These are phyloP conservation scores for Ganaspis brasiliensis DNA, from an alignment of 2,888 invertebrate species.

Conservation along the genomic window DNA sequence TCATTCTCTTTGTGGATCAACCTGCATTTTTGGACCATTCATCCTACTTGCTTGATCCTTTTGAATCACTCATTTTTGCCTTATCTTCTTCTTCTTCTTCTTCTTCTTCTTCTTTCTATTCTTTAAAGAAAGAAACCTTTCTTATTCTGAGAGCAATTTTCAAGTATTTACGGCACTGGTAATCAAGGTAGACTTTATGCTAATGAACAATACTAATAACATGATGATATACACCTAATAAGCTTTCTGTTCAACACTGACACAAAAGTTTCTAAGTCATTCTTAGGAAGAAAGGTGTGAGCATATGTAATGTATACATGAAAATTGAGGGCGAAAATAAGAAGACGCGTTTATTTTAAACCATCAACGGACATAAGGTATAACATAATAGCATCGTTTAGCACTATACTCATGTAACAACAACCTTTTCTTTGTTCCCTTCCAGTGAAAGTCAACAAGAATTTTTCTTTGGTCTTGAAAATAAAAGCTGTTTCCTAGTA, in stretches of 20 bases:
- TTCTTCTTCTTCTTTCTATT: no score
- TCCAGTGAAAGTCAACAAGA: constrained; percentile 8
- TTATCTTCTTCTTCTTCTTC: no score
- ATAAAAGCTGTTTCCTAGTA: no score
- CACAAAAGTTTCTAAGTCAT: neutral
- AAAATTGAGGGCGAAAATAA: neutral
- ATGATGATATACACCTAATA: neutral
- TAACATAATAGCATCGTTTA: constrained; percentile 18
- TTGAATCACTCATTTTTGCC: no score
- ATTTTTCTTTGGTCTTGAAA: neutral
- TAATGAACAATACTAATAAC: no score
- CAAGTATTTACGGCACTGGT: no score
- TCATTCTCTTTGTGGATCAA: no score
- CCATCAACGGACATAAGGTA: constrained; percentile 6
- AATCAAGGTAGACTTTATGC: no score
- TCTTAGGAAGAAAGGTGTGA: constrained; percentile 13
- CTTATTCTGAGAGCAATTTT: no score
- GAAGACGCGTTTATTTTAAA: constrained; percentile 2
- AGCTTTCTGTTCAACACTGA: neutral
- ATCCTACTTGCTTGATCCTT: no score
- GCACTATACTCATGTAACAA: constrained; percentile 32
- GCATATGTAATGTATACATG: constrained; percentile 5
- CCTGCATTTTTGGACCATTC: no score
- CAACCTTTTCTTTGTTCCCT: constrained; percentile 13
- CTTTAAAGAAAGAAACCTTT: no score